Evolutionary conservation across 2,888 invertebrate genomes (phyloP).

Genomic region (Xylophagus ater): DNA sequence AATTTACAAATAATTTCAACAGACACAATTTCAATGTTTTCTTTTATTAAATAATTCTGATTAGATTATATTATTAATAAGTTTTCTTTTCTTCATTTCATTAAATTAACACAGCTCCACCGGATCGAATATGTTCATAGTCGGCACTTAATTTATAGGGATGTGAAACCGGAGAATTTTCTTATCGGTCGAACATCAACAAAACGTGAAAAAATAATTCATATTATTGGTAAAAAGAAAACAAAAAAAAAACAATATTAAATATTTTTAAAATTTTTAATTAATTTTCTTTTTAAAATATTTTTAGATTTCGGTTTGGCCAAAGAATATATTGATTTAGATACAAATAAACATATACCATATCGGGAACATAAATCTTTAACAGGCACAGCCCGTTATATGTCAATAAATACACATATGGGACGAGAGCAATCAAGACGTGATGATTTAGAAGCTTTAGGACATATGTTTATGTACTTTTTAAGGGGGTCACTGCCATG

Average conservation of each 20-base stretch:
- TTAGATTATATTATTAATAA: conserved; percentile 7
- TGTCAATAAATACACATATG: conserved; percentile 99
- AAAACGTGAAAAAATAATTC: conserved; percentile 96
- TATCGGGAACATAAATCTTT: conserved; percentile 99
- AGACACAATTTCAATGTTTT: conserved; percentile 2
- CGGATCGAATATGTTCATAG: conserved; percentile 99
- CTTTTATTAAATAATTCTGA: conserved; percentile 5
- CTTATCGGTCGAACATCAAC: conserved; percentile 95
- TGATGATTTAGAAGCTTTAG: conserved; percentile 98
- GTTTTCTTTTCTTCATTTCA: conserved; percentile 11
- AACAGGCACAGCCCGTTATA: conserved; percentile 99
- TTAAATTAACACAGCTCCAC: conserved; percentile 67
- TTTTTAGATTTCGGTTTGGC: conserved; percentile 96
- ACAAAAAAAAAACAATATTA: not conserved
- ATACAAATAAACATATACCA: conserved; percentile 99
- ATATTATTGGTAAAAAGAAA: conserved; percentile 76
- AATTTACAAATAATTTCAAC: too few species aligned
- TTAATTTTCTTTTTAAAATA: conserved; percentile 19
- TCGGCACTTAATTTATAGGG: conserved; percentile 97
- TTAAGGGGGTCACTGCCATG: conserved; percentile 97
- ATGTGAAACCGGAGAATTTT: conserved; percentile 99
- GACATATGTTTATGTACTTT: conserved; percentile 99
- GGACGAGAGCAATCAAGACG: conserved; percentile 99
- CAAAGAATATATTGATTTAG: conserved; percentile 99
- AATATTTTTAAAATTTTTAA: conserved; percentile 12